These are phyloP conservation scores for Crocodylus rhombifer DNA, from an alignment of 2,797 vertebrate genomes.

Conservation along the genomic window DNA sequence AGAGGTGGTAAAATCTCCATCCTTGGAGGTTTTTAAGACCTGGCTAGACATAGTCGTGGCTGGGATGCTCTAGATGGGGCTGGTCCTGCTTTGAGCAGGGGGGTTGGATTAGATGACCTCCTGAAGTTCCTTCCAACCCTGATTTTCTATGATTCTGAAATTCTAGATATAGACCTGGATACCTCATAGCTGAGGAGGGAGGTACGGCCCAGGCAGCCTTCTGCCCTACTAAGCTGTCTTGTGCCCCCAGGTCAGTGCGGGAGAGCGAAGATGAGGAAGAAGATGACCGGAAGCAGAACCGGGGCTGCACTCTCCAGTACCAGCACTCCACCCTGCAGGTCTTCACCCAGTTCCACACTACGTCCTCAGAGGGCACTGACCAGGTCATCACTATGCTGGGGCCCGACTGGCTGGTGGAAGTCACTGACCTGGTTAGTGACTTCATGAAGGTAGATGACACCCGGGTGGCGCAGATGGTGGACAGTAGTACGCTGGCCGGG, in stretches of 20 bases:
- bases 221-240: background rate
- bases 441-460: conserved; percentile 93
- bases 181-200: background rate
- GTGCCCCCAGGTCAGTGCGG: conserved; percentile 72
- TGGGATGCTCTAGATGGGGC: too few relatives aligned
- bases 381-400: conserved; percentile 99
- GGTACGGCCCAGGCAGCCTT: background rate
- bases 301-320: conserved; percentile 96
- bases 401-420: conserved; percentile 97
- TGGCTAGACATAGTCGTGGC: too few relatives aligned
- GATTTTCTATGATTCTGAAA: too few relatives aligned
- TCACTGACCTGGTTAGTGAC: conserved; percentile 96
- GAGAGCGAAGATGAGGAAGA: conserved; percentile 96
- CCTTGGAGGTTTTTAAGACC: too few relatives aligned
- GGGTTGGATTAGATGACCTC: too few relatives aligned
- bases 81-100: too few relatives aligned
- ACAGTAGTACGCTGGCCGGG: conserved; percentile 91
- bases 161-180: background rate
- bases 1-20: too few relatives aligned
- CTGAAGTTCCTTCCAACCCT: too few relatives aligned
- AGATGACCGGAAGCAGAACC: conserved; percentile 88
- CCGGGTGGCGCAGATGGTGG: conserved; percentile 92
- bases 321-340: conserved; percentile 93
- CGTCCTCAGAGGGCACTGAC: conserved; percentile 90
- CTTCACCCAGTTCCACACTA: conserved; percentile 98